These are phyloP conservation scores for Rhagoletis pomonella DNA, from an alignment of 1,140 invertebrate species.

Conservation along the genomic window DNA sequence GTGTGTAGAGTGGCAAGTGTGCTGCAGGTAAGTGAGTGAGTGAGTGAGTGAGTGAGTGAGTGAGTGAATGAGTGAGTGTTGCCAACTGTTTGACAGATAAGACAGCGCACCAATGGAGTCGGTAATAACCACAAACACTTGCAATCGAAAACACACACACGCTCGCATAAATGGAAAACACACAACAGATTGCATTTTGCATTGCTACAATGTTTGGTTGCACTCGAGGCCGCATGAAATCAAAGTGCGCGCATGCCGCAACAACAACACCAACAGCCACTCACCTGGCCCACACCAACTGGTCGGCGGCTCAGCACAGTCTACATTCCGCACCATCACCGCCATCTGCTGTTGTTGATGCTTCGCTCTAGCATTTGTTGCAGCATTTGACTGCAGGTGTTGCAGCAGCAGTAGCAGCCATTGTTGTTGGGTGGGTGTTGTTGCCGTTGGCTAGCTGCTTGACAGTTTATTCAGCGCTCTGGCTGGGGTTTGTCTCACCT, in stretches of 20 bases:
- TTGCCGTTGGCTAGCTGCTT: neutral
- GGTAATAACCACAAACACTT: neutral
- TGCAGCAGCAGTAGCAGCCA: neutral
- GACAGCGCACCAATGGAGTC: neutral
- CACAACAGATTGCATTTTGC: constrained; percentile 21
- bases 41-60: neutral
- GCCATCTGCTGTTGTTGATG: neutral
- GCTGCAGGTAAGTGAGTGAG: too few relatives aligned
- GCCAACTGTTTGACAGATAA: constrained; percentile 46
- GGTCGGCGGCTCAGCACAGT: neutral
- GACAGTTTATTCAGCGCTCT: constrained; percentile 26
- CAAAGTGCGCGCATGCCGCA: neutral
- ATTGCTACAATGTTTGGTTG: neutral
- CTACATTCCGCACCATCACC: neutral
- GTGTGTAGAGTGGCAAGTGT: constrained; percentile 39
- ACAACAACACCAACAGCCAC: neutral
- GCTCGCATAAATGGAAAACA: neutral
- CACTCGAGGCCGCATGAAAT: neutral
- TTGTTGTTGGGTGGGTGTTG: constrained; percentile 39
- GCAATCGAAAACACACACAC: neutral
- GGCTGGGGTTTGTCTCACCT: neutral
- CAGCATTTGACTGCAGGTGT: constrained; percentile 15
- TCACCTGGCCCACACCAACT: neutral
- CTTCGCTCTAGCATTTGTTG: neutral
- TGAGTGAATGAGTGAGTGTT: constrained; percentile 27